Base-by-base conservation (phyloP, 1,140 invertebrate genomes). In the Odontomachus brunneus region DNA sequence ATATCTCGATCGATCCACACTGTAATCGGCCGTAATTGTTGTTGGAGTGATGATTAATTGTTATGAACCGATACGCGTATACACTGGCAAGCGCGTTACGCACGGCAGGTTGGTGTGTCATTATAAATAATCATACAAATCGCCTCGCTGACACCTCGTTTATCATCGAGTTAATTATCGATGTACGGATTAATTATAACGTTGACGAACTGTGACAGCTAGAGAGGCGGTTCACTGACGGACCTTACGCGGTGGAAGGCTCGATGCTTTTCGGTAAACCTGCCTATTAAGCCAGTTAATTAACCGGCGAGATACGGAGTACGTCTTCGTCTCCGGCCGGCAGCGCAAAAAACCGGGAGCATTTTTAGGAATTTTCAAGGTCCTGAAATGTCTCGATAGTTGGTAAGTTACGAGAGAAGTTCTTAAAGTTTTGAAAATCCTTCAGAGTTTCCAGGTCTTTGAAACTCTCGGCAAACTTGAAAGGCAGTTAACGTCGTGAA, bases 41-140 rank as follows among this genome's bases (percentile, higher is more conserved):
- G 87, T 84, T 86, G 57, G 76, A 89, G 65, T 60, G 72, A 71
- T 89, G 88, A 89, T 89, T 89, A 89, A 89, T 89, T 82, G 82
- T 86, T 48, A 19, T 1, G 33, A 59, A 53, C 17, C 33, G 57
- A 65, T 88, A 67, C 78, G 51, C 38, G 38, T 44, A 44, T 83
- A 48, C 24, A 67, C 33, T 67, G 29, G 49, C 33, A 44, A 69
- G 49, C 75, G 78, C 86, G 87, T 88, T 88, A 88, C 84, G 87
- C 74, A 51, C 80, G 84, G 84, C 87, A 85, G 73, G 66, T 74
- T 73, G 69, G 73, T 75, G 75, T 88, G 88, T 89, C 82, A 88
- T 89, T 89, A 89, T 88, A 89, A 89, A 89, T 89, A 89, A 89
- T 89, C 67, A 88, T 84, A 82, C 87, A 84, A 89, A 89, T 89